Conservation (phyloP, 2,888 invertebrate species). For the Rotaria magnacalcarata region DNA sequence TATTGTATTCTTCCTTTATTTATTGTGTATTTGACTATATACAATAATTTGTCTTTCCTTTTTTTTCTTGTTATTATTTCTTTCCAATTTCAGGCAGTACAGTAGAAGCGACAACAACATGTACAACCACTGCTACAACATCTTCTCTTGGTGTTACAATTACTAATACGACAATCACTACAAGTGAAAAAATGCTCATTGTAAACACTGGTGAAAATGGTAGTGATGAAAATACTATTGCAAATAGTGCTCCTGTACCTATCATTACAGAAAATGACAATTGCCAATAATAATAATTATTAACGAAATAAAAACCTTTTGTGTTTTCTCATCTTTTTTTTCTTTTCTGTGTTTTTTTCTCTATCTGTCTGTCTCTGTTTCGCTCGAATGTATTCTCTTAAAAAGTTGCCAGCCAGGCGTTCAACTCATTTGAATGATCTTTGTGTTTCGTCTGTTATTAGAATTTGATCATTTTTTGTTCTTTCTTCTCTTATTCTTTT, state of each 20-base stretch:
- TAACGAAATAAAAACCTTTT: not conserved
- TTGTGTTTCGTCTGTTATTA: conserved; percentile 21
- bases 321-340: conserved; percentile 15
- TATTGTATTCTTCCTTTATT: not conserved
- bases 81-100: conserved; percentile 34
- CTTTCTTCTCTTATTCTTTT: conserved; percentile 4
- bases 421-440: conserved; percentile 20
- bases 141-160: not conserved
- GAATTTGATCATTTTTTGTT: conserved; percentile 7
- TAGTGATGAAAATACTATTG: not conserved
- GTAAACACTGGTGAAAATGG: conserved; percentile 36
- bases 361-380: not conserved
- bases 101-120: not conserved
- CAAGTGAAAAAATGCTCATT: conserved; percentile 24
- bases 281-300: conserved; percentile 11
- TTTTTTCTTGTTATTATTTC: not conserved
- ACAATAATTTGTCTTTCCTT: not conserved
- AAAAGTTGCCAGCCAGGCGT: conserved; percentile 22
- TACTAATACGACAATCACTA: not conserved
- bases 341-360: not conserved
- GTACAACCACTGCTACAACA: not conserved
- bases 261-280: not conserved
- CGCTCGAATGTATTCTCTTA: conserved; percentile 13
- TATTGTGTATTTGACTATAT: conserved; percentile 22
- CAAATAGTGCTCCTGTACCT: not conserved